Evolutionary conservation across 37 sponge, comb jelly and placozoan species (phyloP).

Genomic region (Crambe crambe): DNA sequence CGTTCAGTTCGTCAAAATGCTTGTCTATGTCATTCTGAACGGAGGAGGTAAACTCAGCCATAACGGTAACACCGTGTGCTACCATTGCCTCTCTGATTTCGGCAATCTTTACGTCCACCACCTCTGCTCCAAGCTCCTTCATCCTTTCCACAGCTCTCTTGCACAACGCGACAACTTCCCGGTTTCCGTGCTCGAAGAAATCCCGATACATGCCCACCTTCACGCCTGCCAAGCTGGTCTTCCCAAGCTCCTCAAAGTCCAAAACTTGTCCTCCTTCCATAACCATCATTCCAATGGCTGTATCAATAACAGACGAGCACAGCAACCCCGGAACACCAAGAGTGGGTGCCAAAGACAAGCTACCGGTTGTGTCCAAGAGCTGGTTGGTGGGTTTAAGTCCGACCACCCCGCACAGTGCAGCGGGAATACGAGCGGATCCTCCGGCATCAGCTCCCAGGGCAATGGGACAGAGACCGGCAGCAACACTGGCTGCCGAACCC

Average conservation of each 20-base stretch:
- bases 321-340: conserved; percentile 68
- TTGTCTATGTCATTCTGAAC: too few species aligned
- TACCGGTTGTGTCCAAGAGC: conserved; percentile 29
- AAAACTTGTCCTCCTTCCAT: conserved; percentile 10
- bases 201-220: conserved; percentile 60
- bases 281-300: conserved; percentile 28
- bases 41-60: too few species aligned
- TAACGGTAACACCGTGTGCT: conserved; percentile 4
- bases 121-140: conserved; percentile 9
- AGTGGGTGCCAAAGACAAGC: conserved; percentile 24
- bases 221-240: conserved; percentile 34
- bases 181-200: too few species aligned
- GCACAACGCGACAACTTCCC: neutral
- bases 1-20: too few species aligned
- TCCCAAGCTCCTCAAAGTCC: conserved; percentile 38
- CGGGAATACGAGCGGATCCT: conserved; percentile 86
- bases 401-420: conserved; percentile 83
- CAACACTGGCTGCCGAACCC: conserved; percentile 84
- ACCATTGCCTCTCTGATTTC: conserved; percentile 12
- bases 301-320: conserved; percentile 58
- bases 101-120: conserved; percentile 8
- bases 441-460: conserved; percentile 92
- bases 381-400: conserved; percentile 85
- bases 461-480: conserved; percentile 82
- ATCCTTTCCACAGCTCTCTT: conserved; percentile 1